Conservation (phyloP, 1,140 invertebrate species). For the Drosophila yakuba region DNA sequence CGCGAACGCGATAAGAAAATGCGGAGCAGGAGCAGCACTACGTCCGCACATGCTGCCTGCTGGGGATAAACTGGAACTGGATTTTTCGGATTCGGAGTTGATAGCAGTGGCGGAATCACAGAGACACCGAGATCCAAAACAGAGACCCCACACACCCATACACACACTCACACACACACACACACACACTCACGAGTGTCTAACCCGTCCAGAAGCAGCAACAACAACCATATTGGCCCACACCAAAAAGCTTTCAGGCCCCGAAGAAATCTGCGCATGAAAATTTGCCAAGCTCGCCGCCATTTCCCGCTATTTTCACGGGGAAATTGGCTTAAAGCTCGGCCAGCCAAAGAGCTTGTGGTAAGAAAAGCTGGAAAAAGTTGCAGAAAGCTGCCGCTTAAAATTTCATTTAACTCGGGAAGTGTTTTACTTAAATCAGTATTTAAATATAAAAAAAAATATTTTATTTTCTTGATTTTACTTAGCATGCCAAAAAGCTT, state of each 20-base stretch:
- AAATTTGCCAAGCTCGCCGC: slow-evolving; percentile 29
- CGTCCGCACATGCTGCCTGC: slow-evolving; percentile 84
- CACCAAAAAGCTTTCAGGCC: slow-evolving; percentile 41
- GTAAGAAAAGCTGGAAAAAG: slow-evolving; percentile 16
- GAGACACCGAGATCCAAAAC: slow-evolving; percentile 70
- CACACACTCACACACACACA: slow-evolving; percentile 30
- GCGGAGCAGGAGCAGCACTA: slow-evolving; percentile 58
- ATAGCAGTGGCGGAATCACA: slow-evolving; percentile 66
- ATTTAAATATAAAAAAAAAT: no score
- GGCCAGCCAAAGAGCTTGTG: slow-evolving; percentile 5
- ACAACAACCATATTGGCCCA: slow-evolving; percentile 12
- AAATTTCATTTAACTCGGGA: background rate
- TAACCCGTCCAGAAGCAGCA: slow-evolving; percentile 53
- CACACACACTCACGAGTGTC: slow-evolving; percentile 12
- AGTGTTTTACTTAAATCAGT: no score
- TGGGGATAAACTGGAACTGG: slow-evolving; percentile 84
- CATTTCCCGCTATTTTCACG: slow-evolving; percentile 44
- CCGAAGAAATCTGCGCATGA: slow-evolving; percentile 59
- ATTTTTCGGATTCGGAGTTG: slow-evolving; percentile 76
- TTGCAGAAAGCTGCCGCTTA: slow-evolving; percentile 8
- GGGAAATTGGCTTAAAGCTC: slow-evolving; percentile 25
- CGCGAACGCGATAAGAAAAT: slow-evolving; percentile 42
- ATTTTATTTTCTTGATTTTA: no score
- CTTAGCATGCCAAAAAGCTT: no score
- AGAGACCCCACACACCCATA: slow-evolving; percentile 42